phyloP scores from a whole-genome alignment of 2,797 vertebrate species.

The Pseudotriccus pelzelni region DNA sequence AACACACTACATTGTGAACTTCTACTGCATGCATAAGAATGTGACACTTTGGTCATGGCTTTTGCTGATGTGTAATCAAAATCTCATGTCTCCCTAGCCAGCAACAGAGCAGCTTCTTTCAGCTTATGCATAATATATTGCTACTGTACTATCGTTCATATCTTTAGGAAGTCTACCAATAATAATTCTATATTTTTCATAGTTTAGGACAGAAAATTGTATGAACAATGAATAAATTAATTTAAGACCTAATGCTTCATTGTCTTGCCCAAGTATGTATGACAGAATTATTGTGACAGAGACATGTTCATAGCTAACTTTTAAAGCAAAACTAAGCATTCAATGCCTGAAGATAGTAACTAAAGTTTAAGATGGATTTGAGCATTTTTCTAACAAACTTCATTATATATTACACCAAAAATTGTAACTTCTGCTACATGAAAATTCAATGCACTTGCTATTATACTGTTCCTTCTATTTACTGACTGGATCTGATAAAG shows the following conservation, averaged over 20 bases:
- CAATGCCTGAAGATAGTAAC: neutral
- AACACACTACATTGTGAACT: neutral
- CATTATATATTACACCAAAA: neutral
- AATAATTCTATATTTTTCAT: neutral
- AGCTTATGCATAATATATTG: neutral
- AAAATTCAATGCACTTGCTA: neutral
- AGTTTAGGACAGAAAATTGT: neutral
- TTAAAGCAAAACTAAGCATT: neutral
- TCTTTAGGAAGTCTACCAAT: neutral
- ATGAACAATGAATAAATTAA: neutral
- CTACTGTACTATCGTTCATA: neutral
- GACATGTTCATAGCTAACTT: neutral
- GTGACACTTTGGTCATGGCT: neutral
- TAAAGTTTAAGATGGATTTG: neutral
- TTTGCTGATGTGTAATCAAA: neutral
- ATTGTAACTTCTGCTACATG: neutral
- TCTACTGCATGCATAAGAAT: neutral
- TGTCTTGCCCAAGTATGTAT: neutral
- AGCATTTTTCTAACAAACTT: neutral
- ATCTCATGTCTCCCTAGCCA: neutral
- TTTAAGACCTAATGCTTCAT: neutral
- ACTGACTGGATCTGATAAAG: neutral
- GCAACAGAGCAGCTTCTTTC: neutral
- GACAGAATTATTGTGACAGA: neutral
- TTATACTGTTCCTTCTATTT: neutral